Evolutionary conservation across 2,888 invertebrate species (phyloP).

Genomic region (Drosophila sordidapex): DNA sequence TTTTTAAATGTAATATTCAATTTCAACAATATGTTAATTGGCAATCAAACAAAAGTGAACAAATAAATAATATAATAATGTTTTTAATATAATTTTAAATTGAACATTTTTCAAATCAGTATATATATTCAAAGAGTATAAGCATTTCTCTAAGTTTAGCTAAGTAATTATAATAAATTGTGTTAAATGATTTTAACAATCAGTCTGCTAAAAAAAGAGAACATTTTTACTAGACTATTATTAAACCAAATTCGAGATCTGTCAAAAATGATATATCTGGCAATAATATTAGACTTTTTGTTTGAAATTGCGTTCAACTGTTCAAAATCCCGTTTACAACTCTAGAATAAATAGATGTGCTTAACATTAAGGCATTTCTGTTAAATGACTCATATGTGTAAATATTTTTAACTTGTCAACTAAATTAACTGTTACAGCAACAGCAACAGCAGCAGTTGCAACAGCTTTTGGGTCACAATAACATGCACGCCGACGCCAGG

Average conservation of each 20-base stretch:
- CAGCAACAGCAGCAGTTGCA: conserved; percentile 29
- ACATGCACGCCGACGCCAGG: conserved; percentile 26
- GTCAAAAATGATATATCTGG: background rate
- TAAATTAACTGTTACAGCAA: background rate
- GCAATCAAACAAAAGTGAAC: background rate
- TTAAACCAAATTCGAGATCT: background rate
- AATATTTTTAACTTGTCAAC: background rate
- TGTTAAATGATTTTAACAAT: background rate
- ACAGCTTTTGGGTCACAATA: conserved; percentile 22
- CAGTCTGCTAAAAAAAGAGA: background rate
- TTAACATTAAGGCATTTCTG: background rate
- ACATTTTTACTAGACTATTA: background rate
- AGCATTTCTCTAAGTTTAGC: background rate
- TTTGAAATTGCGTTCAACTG: background rate
- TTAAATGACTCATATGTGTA: background rate
- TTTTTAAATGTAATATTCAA: conserved; percentile 38
- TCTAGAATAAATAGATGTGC: background rate
- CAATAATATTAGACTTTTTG: background rate
- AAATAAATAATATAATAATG: background rate
- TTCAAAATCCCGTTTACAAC: background rate
- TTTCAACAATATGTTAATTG: conserved; percentile 32
- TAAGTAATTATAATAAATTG: background rate
- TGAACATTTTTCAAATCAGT: background rate
- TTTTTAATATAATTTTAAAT: background rate
- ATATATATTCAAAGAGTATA: background rate